A percentile compares a stretch with the other conserved stretches of the same genome.
phyloP scores from a whole-genome alignment of 1,140 invertebrate species.

The Trichonephila inaurata region DNA sequence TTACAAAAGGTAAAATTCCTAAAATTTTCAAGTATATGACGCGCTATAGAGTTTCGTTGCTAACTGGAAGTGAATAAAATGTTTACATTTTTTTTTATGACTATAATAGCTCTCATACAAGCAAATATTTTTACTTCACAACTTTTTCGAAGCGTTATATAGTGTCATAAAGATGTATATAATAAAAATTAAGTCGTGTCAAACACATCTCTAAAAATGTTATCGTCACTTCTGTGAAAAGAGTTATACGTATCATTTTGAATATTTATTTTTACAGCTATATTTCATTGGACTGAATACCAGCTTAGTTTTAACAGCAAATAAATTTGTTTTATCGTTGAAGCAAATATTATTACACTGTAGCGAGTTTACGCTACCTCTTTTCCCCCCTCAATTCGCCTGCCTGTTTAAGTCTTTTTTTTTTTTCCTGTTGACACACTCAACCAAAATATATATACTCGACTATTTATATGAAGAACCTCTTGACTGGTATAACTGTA shows the following conservation, averaged over 20 bases:
- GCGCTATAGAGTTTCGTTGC: too few relatives aligned
- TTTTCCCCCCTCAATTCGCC: background rate
- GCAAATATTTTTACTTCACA: too few relatives aligned
- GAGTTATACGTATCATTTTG: background rate
- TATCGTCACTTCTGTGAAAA: background rate
- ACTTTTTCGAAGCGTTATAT: too few relatives aligned
- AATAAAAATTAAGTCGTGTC: too few relatives aligned
- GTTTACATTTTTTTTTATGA: too few relatives aligned
- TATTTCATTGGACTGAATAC: background rate
- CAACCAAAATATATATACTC: background rate
- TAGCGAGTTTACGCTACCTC: background rate
- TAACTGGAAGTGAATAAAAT: too few relatives aligned
- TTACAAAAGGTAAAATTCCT: too few relatives aligned
- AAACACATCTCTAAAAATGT: background rate
- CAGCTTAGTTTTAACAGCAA: background rate
- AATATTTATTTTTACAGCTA: background rate
- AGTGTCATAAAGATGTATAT: too few relatives aligned
- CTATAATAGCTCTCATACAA: too few relatives aligned
- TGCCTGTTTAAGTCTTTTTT: background rate
- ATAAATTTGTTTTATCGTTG: constrained; percentile 8
- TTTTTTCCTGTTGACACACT: background rate
- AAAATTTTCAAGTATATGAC: too few relatives aligned
- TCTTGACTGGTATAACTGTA: background rate
- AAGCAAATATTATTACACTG: constrained; percentile 17
- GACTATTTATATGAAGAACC: constrained; percentile 7